phyloP scores from a whole-genome alignment of 2,888 invertebrate genomes.

The Bombylius discolor region DNA sequence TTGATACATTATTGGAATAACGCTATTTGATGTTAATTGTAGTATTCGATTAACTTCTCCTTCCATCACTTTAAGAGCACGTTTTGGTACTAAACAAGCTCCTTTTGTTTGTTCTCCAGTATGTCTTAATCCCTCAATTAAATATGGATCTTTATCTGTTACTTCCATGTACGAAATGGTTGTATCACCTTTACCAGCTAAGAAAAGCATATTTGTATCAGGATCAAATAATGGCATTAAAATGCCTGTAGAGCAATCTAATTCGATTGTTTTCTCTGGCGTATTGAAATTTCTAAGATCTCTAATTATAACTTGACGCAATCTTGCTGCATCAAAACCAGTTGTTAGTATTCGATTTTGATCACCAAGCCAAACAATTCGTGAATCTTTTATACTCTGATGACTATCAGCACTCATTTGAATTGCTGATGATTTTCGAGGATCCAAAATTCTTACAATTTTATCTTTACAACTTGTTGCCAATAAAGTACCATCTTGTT shows the following conservation, averaged over 20 bases:
- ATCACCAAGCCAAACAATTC: slow-evolving; percentile 83
- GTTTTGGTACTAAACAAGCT: slow-evolving; percentile 81
- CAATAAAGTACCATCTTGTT: slow-evolving; percentile 60
- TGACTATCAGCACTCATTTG: slow-evolving; percentile 60
- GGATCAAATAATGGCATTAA: slow-evolving; percentile 85
- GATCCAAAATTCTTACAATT: slow-evolving; percentile 74
- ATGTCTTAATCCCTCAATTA: slow-evolving; percentile 79
- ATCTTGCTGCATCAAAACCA: slow-evolving; percentile 76
- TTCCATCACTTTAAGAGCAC: slow-evolving; percentile 89
- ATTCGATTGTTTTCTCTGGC: slow-evolving; percentile 62
- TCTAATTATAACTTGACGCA: slow-evolving; percentile 78
- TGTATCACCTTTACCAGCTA: slow-evolving; percentile 90
- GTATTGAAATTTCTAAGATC: slow-evolving; percentile 70
- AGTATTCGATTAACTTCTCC: slow-evolving; percentile 89
- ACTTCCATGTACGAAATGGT: slow-evolving; percentile 84
- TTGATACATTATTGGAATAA: slow-evolving; percentile 89
- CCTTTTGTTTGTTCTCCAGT: slow-evolving; percentile 93
- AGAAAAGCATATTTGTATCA: slow-evolving; percentile 89
- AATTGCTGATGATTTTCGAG: slow-evolving; percentile 48
- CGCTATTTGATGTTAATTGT: slow-evolving; percentile 71
- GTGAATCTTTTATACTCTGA: slow-evolving; percentile 81
- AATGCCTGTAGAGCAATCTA: slow-evolving; percentile 81
- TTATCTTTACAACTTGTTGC: slow-evolving; percentile 89
- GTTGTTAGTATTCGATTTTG: slow-evolving; percentile 73
- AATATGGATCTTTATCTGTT: slow-evolving; percentile 72